These are phyloP conservation scores for Asbolus verrucosus DNA, from an alignment of 1,140 invertebrate genomes.

Conservation along the genomic window DNA sequence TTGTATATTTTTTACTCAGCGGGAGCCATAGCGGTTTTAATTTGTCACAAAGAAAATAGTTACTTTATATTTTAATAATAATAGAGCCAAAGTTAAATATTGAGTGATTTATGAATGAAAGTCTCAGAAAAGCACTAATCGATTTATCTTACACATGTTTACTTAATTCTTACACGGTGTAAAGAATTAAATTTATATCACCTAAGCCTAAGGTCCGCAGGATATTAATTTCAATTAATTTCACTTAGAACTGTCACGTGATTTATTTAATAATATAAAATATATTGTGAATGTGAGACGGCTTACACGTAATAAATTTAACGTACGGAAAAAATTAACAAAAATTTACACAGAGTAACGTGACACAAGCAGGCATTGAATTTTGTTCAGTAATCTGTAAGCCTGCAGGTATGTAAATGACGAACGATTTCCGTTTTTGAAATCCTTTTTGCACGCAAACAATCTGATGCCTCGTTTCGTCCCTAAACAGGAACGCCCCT, in stretches of 20 bases:
- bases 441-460: slow-evolving; percentile 30
- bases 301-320: no score
- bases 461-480: slow-evolving; percentile 11
- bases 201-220: neutral
- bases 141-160: slow-evolving; percentile 23
- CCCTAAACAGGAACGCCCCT: neutral
- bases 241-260: slow-evolving; percentile 1
- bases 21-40: neutral
- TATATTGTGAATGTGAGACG: neutral
- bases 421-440: slow-evolving; percentile 20
- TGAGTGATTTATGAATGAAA: slow-evolving; percentile 10
- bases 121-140: slow-evolving; percentile 9
- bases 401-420: slow-evolving; percentile 6
- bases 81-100: slow-evolving; percentile 8
- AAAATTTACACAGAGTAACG: neutral
- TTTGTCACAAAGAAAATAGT: slow-evolving; percentile 9
- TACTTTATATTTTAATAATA: slow-evolving; percentile 19
- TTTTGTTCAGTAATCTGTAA: neutral
- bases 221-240: slow-evolving; percentile 36
- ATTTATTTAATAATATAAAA: slow-evolving; percentile 32
- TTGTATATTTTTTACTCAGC: neutral
- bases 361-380: neutral
- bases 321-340: no score
- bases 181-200: slow-evolving; percentile 27
- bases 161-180: slow-evolving; percentile 14